Evolutionary conservation across 1,140 invertebrate species (phyloP).

Genomic region (Oedothorax gibbosus): DNA sequence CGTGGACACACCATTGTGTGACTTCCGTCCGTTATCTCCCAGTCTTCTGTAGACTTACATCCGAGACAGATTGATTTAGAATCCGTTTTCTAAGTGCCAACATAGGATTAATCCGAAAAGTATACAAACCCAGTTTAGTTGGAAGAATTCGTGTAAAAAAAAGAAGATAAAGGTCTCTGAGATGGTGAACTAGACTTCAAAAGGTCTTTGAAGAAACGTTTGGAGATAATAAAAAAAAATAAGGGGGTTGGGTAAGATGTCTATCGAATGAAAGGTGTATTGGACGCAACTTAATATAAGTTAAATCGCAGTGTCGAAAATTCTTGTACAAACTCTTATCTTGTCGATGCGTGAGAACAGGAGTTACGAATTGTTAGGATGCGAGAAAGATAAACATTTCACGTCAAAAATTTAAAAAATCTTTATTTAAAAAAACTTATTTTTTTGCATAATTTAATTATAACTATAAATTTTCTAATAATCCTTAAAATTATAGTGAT

Average conservation of each 20-base stretch:
- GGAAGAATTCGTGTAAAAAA: neutral
- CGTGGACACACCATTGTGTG: constrained; percentile 5
- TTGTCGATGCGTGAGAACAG: neutral
- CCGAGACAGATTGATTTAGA: constrained; percentile 23
- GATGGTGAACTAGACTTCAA: constrained; percentile 21
- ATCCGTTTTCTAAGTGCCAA: constrained; percentile 42
- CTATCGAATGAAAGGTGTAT: constrained; percentile 20
- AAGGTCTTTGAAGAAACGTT: constrained; percentile 9
- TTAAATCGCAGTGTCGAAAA: constrained; percentile 29
- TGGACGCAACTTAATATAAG: constrained; percentile 23
- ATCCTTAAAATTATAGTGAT: too few species aligned
- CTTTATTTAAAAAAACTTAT: too few species aligned
- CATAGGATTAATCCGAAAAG: constrained; percentile 37
- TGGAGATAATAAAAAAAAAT: constrained; percentile 1
- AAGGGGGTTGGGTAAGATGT: constrained; percentile 4
- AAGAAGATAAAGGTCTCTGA: neutral
- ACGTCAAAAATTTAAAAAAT: too few species aligned
- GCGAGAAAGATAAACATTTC: too few species aligned
- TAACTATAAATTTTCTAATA: too few species aligned
- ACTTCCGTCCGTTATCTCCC: constrained; percentile 1
- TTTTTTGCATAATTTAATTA: too few species aligned
- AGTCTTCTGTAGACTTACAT: constrained; percentile 29
- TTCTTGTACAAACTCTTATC: constrained; percentile 29
- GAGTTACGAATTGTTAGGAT: too few species aligned
- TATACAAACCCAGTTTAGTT: constrained; percentile 7